Evolutionary conservation across 2,888 invertebrate genomes (phyloP), one percentile per base, ranked within the genome.

Genomic region (Idaea dimidiata): DNA sequence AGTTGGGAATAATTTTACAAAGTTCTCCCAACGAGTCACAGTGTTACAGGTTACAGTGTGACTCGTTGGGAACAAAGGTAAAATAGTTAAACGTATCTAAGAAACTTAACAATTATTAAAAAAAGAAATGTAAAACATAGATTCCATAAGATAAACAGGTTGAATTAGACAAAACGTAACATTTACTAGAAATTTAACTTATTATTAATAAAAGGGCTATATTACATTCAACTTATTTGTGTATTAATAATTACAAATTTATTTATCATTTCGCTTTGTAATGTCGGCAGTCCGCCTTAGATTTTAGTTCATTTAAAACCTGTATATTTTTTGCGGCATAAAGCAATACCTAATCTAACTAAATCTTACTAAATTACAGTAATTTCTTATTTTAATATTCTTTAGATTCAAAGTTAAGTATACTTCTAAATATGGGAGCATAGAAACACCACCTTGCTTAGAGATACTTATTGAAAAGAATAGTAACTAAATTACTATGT

Each of bases 231-330:
- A 56, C n/a, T 53, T 53, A 6, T 53, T 1, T 53, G 6, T n/a
- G 53, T 53, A 16, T 6, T n/a, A n/a, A 53, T 53, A 4, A 31
- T 62, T 60, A 5, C 24, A 24, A 24, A 3, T 24, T 10, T 59
- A 18, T 43, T 64, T 59, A 53, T 58, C 31, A 16, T 6, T 57
- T 62, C 62, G 18, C 14, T 54, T 61, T 32, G 16, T 17, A 18
- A 59, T 80, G 85, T 86, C 87, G 83, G 82, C 76, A 79, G 75
- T 81, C 86, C 84, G 86, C 85, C 86, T 86, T 79, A 73, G 66
- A 54, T 65, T 71, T 63, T 62, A 10, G 57, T 62, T 64, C 24
- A 56, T 60, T 62, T 64, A 62, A n/a, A 55, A 60, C 32, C 54
- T 58, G 17, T 55, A 16, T 54, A 54, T 56, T 53, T 59, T 55